A percentile compares a stretch with the other conserved stretches of the same genome.
Evolutionary conservation across 2,888 invertebrate genomes (phyloP).

Genomic region (Automeris io): DNA sequence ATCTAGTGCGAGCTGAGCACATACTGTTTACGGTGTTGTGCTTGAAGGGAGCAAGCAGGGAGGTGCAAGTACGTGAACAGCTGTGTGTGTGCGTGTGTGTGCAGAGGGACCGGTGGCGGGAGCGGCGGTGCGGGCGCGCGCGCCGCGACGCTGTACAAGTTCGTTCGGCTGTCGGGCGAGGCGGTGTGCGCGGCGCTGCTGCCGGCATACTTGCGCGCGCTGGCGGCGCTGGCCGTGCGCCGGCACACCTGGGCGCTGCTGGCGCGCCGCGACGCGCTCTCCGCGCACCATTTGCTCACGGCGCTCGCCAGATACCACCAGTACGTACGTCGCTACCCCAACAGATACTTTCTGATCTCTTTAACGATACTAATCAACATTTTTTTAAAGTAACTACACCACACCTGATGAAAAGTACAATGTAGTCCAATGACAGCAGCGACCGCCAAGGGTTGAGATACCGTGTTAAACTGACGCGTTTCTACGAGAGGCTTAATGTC

Average conservation of each 20-base stretch:
- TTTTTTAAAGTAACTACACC: too few species aligned
- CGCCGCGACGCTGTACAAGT: constrained; percentile 91
- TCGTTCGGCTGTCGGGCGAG: constrained; percentile 92
- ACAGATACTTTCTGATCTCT: neutral
- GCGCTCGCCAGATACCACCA: constrained; percentile 85
- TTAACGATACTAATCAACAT: too few species aligned
- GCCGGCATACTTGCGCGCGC: constrained; percentile 91
- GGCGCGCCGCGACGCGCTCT: constrained; percentile 51
- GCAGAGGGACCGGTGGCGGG: neutral
- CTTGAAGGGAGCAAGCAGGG: too few species aligned
- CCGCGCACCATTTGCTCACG: constrained; percentile 55
- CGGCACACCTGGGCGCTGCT: constrained; percentile 82
- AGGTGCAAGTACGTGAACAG: too few species aligned
- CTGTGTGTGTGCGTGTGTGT: too few species aligned
- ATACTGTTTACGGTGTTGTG: too few species aligned
- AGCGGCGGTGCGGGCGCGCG: constrained; percentile 52
- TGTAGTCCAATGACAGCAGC: too few species aligned
- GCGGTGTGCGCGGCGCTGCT: constrained; percentile 89
- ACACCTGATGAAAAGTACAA: too few species aligned
- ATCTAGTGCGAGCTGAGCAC: too few species aligned
- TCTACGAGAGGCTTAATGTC: too few species aligned
- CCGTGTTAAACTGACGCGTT: too few species aligned
- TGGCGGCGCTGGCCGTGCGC: constrained; percentile 87
- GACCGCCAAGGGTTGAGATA: too few species aligned
- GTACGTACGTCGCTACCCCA: constrained; percentile 43